Evolutionary conservation across 1,140 invertebrate genomes (phyloP).

Genomic region (Drosophila repleta): DNA sequence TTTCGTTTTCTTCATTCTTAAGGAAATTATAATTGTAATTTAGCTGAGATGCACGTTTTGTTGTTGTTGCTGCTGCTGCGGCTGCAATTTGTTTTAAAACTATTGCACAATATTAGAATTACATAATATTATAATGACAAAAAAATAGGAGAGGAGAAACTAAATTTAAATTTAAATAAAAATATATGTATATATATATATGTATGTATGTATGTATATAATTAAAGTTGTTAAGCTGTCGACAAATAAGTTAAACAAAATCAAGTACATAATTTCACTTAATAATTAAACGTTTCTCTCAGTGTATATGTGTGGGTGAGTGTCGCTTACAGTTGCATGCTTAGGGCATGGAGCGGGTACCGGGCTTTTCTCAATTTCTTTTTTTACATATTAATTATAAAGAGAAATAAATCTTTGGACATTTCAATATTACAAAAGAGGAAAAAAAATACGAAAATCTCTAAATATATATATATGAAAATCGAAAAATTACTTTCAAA

Average conservation of each 20-base stretch:
- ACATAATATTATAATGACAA: slow-evolving; percentile 47
- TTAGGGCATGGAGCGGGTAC: slow-evolving; percentile 4
- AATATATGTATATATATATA: slow-evolving; percentile 6
- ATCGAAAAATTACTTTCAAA: slow-evolving; percentile 17
- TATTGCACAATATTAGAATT: slow-evolving; percentile 79
- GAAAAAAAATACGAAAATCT: slow-evolving; percentile 1
- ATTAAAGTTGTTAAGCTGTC: slow-evolving; percentile 22
- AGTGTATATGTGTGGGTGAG: not conserved
- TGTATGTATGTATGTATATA: not conserved
- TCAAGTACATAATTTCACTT: slow-evolving; percentile 64
- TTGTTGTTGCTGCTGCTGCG: slow-evolving; percentile 48
- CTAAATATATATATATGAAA: not conserved
- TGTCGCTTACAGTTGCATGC: slow-evolving; percentile 18
- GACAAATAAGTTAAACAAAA: slow-evolving; percentile 59
- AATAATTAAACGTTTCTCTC: slow-evolving; percentile 23
- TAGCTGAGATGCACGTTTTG: slow-evolving; percentile 66
- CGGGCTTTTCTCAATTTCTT: slow-evolving; percentile 1
- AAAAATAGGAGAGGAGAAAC: slow-evolving; percentile 37
- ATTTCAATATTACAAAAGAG: slow-evolving; percentile 36
- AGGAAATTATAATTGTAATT: slow-evolving; percentile 69
- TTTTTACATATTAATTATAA: slow-evolving; percentile 30
- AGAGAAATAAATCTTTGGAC: slow-evolving; percentile 55
- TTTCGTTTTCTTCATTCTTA: slow-evolving; percentile 37
- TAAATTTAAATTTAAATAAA: slow-evolving; percentile 19
- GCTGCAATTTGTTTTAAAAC: slow-evolving; percentile 72